A percentile compares a stretch with the other conserved stretches of the same genome.
These are phyloP conservation scores for Liolophura sinensis DNA, from an alignment of 1,140 invertebrate species.

Conservation along the genomic window DNA sequence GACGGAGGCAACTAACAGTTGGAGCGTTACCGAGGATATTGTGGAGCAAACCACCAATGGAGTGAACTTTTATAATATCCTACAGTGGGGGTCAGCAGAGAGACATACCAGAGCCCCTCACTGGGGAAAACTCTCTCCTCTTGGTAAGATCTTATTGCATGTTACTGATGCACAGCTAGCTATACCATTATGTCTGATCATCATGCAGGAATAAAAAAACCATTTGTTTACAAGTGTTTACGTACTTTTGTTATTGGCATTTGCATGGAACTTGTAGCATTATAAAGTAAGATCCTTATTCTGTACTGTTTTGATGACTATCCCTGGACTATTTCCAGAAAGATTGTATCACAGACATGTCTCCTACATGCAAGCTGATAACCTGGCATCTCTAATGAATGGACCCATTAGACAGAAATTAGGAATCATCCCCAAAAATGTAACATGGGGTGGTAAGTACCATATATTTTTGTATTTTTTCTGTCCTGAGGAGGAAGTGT, in stretches of 20 bases:
- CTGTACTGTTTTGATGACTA: background rate
- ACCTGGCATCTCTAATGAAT: slow-evolving; percentile 71
- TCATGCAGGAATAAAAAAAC: too few relatives aligned
- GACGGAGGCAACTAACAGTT: slow-evolving; percentile 32
- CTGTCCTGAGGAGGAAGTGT: too few relatives aligned
- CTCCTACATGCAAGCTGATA: slow-evolving; percentile 27
- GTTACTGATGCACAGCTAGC: too few relatives aligned
- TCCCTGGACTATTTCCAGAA: slow-evolving; percentile 21
- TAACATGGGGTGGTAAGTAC: slow-evolving; percentile 67
- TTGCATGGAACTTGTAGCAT: background rate
- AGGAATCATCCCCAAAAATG: slow-evolving; percentile 64
- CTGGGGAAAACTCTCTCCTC: too few relatives aligned
- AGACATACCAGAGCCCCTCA: background rate
- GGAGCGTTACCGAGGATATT: slow-evolving; percentile 28
- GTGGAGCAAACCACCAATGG: slow-evolving; percentile 29
- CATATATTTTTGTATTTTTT: background rate
- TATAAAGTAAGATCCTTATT: background rate
- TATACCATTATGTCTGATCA: too few relatives aligned
- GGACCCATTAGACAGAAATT: slow-evolving; percentile 69
- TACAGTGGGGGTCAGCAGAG: slow-evolving; percentile 32
- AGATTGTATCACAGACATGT: slow-evolving; percentile 23
- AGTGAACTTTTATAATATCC: slow-evolving; percentile 50
- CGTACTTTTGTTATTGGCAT: too few relatives aligned
- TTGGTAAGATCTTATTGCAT: too few relatives aligned
- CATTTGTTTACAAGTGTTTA: too few relatives aligned